phyloP scores from a whole-genome alignment of 2,797 vertebrate genomes.

The Etheostoma perlongum region DNA sequence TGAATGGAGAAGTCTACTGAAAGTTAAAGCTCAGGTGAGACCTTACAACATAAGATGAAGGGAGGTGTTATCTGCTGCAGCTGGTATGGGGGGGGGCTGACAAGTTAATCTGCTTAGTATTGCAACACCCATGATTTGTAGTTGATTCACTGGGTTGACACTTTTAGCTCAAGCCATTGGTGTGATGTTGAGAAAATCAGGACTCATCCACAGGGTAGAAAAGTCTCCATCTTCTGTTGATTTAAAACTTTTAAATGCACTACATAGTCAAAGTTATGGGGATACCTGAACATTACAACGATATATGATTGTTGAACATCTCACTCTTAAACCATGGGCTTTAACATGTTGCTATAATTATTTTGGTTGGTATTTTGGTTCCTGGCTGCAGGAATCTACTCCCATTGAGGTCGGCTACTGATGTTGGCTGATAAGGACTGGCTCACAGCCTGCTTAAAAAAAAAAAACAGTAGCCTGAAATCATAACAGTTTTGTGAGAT shows the following conservation, averaged over 20 bases:
- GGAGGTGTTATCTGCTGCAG: conserved; percentile 13
- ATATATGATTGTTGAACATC: neutral
- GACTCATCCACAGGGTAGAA: neutral
- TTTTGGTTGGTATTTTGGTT: neutral
- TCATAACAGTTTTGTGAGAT: too few species aligned
- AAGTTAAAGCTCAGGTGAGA: conserved; percentile 22
- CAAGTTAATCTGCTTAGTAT: neutral
- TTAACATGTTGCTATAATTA: neutral
- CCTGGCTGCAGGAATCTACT: neutral
- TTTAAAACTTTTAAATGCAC: neutral
- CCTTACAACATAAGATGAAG: conserved; percentile 1
- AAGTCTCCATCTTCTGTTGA: neutral
- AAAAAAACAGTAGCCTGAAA: too few species aligned
- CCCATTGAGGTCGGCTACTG: neutral
- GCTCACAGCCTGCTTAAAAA: neutral
- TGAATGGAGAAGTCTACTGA: conserved; percentile 8
- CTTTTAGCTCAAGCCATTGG: neutral
- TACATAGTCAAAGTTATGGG: neutral
- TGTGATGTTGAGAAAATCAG: neutral
- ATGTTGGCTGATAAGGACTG: neutral
- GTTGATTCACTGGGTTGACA: neutral
- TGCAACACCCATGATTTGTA: neutral
- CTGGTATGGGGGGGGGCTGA: neutral
- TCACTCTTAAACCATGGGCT: neutral
- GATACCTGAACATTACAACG: neutral